These are phyloP conservation scores for Argynnis bischoffii DNA, from an alignment of 2,888 invertebrate genomes.

Conservation along the genomic window DNA sequence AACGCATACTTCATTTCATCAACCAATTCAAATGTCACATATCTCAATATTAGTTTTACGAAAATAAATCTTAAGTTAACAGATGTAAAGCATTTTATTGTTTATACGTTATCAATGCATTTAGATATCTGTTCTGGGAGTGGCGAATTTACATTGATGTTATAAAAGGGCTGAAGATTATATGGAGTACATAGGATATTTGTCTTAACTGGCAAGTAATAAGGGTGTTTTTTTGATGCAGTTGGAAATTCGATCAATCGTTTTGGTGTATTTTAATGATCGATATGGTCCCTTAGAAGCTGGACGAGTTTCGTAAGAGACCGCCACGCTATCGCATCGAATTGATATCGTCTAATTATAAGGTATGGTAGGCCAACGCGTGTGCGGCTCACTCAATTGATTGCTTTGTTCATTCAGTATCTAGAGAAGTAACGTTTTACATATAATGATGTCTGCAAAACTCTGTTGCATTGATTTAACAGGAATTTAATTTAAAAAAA, in stretches of 20 bases:
- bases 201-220: conserved; percentile 21
- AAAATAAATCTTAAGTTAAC: conserved; percentile 41
- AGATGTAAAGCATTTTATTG: conserved; percentile 40
- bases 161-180: conserved; percentile 46
- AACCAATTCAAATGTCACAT: conserved; percentile 39
- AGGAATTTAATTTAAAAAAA: not conserved
- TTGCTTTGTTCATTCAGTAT: conserved; percentile 47
- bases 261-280: conserved; percentile 44
- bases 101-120: conserved; percentile 39
- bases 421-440: conserved; percentile 34
- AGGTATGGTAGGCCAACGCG: conserved; percentile 63
- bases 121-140: conserved; percentile 49
- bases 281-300: conserved; percentile 71
- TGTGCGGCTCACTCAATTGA: conserved; percentile 53
- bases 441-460: conserved; percentile 23
- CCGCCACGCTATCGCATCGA: conserved; percentile 74
- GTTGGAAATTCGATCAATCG: conserved; percentile 31
- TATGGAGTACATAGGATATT: conserved; percentile 47
- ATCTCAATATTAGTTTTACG: conserved; percentile 9
- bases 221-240: conserved; percentile 39
- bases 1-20: conserved; percentile 55
- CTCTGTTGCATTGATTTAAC: not conserved
- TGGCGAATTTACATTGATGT: conserved; percentile 43
- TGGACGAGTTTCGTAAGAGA: conserved; percentile 75
- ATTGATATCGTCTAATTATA: conserved; percentile 80